phyloP scores from a whole-genome alignment of 2,888 invertebrate genomes.

The Cepaea hortensis region DNA sequence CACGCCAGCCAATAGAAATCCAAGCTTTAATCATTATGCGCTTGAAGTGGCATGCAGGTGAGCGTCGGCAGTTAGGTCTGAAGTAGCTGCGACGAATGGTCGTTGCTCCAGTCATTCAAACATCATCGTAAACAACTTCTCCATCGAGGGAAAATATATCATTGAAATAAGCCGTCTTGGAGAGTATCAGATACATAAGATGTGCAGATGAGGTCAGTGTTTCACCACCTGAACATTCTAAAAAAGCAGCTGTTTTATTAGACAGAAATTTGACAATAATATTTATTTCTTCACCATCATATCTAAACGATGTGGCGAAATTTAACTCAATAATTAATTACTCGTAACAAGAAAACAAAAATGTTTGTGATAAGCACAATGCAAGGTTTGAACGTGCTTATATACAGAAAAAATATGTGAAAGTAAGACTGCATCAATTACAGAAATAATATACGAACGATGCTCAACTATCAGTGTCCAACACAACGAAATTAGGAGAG shows the following conservation, averaged over 20 bases:
- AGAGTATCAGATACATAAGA: not conserved
- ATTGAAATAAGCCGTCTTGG: not conserved
- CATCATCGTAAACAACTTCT: constrained; percentile 29
- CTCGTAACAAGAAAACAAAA: no score
- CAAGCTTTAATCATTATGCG: not conserved
- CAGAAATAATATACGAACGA: no score
- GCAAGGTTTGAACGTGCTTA: no score
- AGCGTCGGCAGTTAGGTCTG: constrained; percentile 11
- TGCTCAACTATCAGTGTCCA: no score
- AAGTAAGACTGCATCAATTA: no score
- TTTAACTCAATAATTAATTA: no score
- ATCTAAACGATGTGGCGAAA: not conserved
- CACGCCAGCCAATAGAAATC: not conserved
- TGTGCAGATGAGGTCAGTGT: not conserved
- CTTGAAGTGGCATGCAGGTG: not conserved
- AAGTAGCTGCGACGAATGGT: constrained; percentile 27
- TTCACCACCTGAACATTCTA: not conserved
- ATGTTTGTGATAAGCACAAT: no score
- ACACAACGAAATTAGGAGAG: no score
- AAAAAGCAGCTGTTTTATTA: not conserved
- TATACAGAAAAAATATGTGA: no score
- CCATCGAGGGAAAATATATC: not conserved
- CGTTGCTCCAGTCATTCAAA: constrained; percentile 22
- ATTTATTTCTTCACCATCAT: not conserved
- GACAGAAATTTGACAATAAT: not conserved